These are phyloP conservation scores for Agonopterix heracliana DNA, from an alignment of 2,888 invertebrate species.

Conservation along the genomic window DNA sequence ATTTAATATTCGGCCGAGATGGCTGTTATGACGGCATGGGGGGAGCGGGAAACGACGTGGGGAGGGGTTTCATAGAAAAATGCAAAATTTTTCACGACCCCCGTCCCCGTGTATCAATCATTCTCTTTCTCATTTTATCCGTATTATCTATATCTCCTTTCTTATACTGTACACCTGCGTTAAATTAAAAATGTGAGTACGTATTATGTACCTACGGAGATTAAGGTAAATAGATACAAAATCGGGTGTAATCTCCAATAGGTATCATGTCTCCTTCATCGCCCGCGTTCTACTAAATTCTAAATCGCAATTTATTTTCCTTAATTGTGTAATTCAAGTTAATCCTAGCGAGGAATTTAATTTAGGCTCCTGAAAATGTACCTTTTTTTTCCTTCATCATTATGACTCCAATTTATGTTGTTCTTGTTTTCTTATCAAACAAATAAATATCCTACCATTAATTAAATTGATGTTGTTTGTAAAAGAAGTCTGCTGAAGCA, in stretches of 20 bases:
- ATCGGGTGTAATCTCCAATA: background rate
- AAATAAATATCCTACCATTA: constrained; percentile 19
- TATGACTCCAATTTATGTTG: constrained; percentile 16
- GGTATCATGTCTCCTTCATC: constrained; percentile 22
- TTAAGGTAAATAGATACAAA: background rate
- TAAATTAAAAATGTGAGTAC: constrained; percentile 9
- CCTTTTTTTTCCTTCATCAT: constrained; percentile 18
- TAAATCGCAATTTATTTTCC: constrained; percentile 53
- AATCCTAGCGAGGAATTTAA: constrained; percentile 51
- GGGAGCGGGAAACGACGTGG: constrained; percentile 14
- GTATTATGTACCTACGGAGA: background rate
- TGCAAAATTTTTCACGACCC: constrained; percentile 35
- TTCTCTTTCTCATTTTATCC: constrained; percentile 43
- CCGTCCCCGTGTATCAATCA: constrained; percentile 54
- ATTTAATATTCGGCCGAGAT: constrained; percentile 62
- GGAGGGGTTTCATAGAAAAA: constrained; percentile 31
- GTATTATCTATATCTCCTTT: constrained; percentile 25
- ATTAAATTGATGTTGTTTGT: constrained; percentile 33
- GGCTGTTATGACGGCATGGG: constrained; percentile 39
- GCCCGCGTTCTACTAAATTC: constrained; percentile 26
- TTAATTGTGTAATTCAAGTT: constrained; percentile 56
- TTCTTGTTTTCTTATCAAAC: constrained; percentile 24
- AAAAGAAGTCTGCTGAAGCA: constrained; percentile 3
- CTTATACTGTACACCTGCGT: constrained; percentile 29
- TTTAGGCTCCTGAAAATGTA: constrained; percentile 29